These are phyloP conservation scores for Lordiphosa clarofinis DNA, from an alignment of 1,140 invertebrate species.

Conservation along the genomic window DNA sequence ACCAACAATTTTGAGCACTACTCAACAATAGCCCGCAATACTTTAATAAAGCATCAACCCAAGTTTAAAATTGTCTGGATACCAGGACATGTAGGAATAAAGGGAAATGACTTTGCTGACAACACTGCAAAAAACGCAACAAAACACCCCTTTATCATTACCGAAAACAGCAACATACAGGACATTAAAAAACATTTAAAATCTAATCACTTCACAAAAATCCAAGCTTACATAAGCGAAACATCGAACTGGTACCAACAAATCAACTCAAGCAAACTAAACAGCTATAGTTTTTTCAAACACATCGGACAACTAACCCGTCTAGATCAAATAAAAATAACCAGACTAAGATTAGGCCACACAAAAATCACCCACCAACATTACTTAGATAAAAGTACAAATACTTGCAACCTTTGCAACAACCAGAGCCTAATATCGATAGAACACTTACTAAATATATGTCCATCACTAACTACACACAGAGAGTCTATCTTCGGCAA, in stretches of 20 bases:
- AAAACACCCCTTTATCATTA: not conserved
- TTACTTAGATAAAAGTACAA: not conserved
- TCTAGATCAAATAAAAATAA: slow-evolving; percentile 8
- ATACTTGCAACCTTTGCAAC: too few species aligned
- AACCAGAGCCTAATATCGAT: too few species aligned
- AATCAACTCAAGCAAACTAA: not conserved
- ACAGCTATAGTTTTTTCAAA: slow-evolving; percentile 11
- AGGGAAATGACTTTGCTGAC: not conserved
- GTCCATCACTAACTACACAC: too few species aligned
- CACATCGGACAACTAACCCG: too few species aligned
- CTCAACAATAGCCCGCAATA: slow-evolving; percentile 2
- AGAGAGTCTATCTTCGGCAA: too few species aligned
- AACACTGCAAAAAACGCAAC: slow-evolving; percentile 1
- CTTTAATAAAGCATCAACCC: not conserved
- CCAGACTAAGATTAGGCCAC: slow-evolving; percentile 20
- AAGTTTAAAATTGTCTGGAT: slow-evolving; percentile 4
- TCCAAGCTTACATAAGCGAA: not conserved
- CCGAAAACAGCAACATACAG: slow-evolving; percentile 1
- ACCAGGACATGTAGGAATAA: slow-evolving; percentile 7
- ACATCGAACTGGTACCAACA: slow-evolving; percentile 1
- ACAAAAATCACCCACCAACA: slow-evolving; percentile 16
- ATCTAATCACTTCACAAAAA: not conserved
- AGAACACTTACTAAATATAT: too few species aligned
- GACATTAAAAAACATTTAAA: slow-evolving; percentile 8
- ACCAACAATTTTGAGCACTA: slow-evolving; percentile 9